These are phyloP conservation scores for Eulithis prunata DNA, from an alignment of 2,888 invertebrate species.

Conservation along the genomic window DNA sequence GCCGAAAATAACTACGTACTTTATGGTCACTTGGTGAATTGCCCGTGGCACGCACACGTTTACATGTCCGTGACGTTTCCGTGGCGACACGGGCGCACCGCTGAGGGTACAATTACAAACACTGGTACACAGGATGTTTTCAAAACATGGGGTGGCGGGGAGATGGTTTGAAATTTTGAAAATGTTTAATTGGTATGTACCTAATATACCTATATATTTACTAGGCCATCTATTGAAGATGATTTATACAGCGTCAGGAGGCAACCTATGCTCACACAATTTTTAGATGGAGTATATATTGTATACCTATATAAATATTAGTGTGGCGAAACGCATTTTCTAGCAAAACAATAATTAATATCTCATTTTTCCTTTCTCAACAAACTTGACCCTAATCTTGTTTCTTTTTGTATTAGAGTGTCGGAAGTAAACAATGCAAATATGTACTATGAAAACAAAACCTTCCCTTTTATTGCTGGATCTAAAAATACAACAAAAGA, in stretches of 20 bases:
- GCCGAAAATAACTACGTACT: conserved; percentile 25
- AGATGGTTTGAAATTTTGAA: too few species aligned
- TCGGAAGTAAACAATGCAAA: neutral
- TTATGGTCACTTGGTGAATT: conserved; percentile 53
- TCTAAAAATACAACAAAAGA: neutral
- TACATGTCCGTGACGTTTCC: conserved; percentile 61
- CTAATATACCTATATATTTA: too few species aligned
- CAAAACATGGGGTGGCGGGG: too few species aligned
- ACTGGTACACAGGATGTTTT: conserved; percentile 7
- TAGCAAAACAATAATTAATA: too few species aligned
- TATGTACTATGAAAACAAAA: neutral
- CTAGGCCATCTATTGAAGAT: too few species aligned
- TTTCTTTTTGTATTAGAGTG: neutral
- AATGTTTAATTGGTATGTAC: too few species aligned
- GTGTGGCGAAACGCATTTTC: too few species aligned
- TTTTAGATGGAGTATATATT: too few species aligned
- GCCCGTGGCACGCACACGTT: conserved; percentile 60
- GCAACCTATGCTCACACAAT: too few species aligned
- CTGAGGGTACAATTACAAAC: conserved; percentile 41
- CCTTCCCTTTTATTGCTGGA: neutral
- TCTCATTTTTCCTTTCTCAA: too few species aligned
- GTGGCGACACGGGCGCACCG: conserved; percentile 57
- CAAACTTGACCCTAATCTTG: neutral
- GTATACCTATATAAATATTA: too few species aligned
- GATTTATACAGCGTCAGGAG: too few species aligned